phyloP scores from a whole-genome alignment of 2,113 vertebrate species.

The Balaenoptera acutorostrata region DNA sequence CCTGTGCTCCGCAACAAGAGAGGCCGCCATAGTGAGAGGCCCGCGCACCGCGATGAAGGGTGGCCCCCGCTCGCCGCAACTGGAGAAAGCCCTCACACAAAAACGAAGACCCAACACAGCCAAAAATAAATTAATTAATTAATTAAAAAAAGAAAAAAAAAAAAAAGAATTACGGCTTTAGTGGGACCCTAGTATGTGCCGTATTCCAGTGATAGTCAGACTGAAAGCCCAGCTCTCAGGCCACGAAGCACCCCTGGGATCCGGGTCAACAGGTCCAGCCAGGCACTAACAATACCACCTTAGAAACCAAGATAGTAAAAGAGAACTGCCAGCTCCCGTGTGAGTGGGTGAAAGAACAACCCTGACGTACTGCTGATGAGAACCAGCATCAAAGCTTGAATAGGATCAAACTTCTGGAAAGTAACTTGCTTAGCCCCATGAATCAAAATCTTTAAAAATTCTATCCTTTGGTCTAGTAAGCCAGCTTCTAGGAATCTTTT shows the following conservation, averaged over 20 bases:
- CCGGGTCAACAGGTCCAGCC: neutral
- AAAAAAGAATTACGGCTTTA: rapidly evolving
- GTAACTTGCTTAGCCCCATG: neutral
- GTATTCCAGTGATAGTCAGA: rapidly evolving
- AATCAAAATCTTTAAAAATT: neutral
- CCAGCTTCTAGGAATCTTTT: neutral
- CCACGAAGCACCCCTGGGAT: neutral
- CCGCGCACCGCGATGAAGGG: too few species aligned
- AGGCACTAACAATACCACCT: rapidly evolving
- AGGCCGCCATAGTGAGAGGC: too few species aligned
- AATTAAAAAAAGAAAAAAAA: too few species aligned
- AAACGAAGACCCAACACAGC: too few species aligned
- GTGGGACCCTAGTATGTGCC: rapidly evolving
- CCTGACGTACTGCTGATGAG: rapidly evolving
- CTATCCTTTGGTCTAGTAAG: neutral
- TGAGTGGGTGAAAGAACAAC: neutral
- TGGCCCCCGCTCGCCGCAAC: too few species aligned
- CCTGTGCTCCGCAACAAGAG: too few species aligned
- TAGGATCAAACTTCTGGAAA: rapidly evolving
- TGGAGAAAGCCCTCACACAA: too few species aligned
- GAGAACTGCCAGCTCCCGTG: rapidly evolving
- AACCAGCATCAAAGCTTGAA: rapidly evolving
- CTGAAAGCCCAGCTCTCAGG: neutral
- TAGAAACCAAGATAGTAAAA: rapidly evolving
- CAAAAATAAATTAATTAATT: too few species aligned